phyloP scores from a whole-genome alignment of 2,888 invertebrate genomes.

The Tanytarsus gracilentus region DNA sequence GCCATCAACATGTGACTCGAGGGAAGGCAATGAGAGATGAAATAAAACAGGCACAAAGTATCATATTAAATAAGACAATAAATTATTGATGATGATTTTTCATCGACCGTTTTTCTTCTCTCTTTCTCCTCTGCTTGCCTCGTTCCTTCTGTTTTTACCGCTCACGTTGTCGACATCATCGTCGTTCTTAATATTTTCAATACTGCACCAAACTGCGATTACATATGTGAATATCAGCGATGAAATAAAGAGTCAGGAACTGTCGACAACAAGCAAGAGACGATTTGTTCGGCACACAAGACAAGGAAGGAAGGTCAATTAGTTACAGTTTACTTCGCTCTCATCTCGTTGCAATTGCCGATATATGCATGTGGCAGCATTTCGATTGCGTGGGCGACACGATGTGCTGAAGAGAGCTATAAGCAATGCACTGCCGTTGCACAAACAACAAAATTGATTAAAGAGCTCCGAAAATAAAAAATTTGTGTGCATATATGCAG shows the following conservation, averaged over 20 bases:
- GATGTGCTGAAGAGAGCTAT: too few relatives aligned
- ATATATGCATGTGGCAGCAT: too few relatives aligned
- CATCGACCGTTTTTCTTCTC: conserved; percentile 14
- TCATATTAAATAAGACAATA: conserved; percentile 21
- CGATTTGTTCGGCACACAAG: background rate
- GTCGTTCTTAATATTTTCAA: too few relatives aligned
- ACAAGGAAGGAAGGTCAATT: conserved; percentile 17
- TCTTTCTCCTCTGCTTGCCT: background rate
- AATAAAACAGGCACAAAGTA: conserved; percentile 17
- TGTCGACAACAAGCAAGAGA: background rate
- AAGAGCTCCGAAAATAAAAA: background rate
- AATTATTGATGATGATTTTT: conserved; percentile 22
- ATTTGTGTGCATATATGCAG: too few relatives aligned
- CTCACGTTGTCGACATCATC: too few relatives aligned
- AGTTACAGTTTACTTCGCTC: conserved; percentile 25
- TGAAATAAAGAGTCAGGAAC: conserved; percentile 1
- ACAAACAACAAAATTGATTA: background rate
- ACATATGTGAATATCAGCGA: too few relatives aligned
- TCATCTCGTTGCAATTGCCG: too few relatives aligned
- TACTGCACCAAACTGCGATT: too few relatives aligned
- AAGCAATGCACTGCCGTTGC: too few relatives aligned
- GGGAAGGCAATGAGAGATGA: background rate
- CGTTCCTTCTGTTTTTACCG: too few relatives aligned
- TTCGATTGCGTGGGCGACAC: too few relatives aligned
- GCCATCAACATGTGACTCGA: too few relatives aligned